Evolutionary conservation across 92 coral and sea anemone genomes (phyloP).

Genomic region (Umimayanthus chanpuru): DNA sequence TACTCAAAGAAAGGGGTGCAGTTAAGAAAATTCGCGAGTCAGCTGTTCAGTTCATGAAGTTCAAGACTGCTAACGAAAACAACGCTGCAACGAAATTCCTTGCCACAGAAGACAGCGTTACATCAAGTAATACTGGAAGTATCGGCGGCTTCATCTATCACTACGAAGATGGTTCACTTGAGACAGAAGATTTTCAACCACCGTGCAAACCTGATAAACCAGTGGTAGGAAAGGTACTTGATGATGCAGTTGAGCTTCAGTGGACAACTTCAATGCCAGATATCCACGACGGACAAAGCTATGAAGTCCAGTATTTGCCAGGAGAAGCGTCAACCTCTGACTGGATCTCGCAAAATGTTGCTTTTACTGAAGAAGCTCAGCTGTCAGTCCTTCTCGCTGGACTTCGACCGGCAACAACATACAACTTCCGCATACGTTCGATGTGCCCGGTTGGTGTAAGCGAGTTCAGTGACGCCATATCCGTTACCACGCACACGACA

Average conservation of each 20-base stretch:
- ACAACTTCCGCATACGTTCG: neutral
- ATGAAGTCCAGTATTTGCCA: constrained; percentile 27
- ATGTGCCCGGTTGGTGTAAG: neutral
- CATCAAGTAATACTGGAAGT: constrained; percentile 1
- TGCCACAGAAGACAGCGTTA: constrained; percentile 44
- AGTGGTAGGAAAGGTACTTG: neutral
- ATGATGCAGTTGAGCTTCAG: neutral
- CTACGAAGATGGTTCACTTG: constrained; percentile 46
- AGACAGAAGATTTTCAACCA: neutral
- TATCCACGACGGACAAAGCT: neutral
- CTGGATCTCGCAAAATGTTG: neutral
- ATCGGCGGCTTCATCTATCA: constrained; percentile 47
- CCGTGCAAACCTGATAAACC: neutral
- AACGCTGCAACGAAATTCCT: constrained; percentile 37
- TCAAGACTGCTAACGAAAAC: constrained; percentile 39
- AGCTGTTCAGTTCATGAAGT: neutral
- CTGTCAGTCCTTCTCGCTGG: constrained; percentile 10
- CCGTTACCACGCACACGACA: neutral
- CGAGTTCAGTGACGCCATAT: neutral
- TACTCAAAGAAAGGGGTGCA: constrained; percentile 4
- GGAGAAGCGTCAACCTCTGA: neutral
- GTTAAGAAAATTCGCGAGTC: constrained; percentile 29
- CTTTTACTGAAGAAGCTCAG: neutral
- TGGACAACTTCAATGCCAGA: neutral
- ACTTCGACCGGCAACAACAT: constrained; percentile 20